Conservation (phyloP, 2,888 invertebrate genomes). For the Isotomurus palustris region DNA sequence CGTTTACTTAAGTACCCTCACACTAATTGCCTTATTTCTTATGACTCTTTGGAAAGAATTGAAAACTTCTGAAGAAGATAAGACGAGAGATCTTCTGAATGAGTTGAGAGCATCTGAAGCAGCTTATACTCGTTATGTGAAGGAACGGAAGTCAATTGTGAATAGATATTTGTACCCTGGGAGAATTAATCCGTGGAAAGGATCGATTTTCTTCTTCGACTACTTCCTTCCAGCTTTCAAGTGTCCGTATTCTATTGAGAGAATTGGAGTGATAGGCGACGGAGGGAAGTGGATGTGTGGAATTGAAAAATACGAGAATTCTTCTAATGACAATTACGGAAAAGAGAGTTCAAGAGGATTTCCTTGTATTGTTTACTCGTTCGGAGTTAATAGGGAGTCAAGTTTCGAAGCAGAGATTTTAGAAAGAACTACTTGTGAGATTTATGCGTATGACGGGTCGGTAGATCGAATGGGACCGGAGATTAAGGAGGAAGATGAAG, state of each 20-base stretch:
- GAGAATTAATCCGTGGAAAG: neutral
- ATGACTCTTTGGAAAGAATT: no score
- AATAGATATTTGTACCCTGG: neutral
- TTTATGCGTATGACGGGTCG: slow-evolving; percentile 24
- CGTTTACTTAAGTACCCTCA: no score
- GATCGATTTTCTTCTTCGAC: slow-evolving; percentile 15
- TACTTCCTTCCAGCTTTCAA: slow-evolving; percentile 24
- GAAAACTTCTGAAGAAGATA: no score
- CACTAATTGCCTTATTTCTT: no score
- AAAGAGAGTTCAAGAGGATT: no score
- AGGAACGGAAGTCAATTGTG: neutral
- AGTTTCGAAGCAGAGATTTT: slow-evolving; percentile 25
- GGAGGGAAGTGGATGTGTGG: slow-evolving; percentile 28
- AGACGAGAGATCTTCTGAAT: no score
- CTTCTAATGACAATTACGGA: no score
- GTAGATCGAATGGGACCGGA: slow-evolving; percentile 17
- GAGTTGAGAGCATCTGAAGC: neutral
- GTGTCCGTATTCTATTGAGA: slow-evolving; percentile 23
- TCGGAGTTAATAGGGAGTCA: slow-evolving; percentile 24
- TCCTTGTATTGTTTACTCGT: slow-evolving; percentile 30
- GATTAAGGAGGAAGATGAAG: slow-evolving; percentile 4
- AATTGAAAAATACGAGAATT: slow-evolving; percentile 4
- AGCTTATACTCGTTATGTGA: neutral
- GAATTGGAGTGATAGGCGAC: slow-evolving; percentile 23
- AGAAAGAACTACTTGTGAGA: slow-evolving; percentile 14